Conservation (phyloP, 2,888 invertebrate species). For the Eupsilia transversa region DNA sequence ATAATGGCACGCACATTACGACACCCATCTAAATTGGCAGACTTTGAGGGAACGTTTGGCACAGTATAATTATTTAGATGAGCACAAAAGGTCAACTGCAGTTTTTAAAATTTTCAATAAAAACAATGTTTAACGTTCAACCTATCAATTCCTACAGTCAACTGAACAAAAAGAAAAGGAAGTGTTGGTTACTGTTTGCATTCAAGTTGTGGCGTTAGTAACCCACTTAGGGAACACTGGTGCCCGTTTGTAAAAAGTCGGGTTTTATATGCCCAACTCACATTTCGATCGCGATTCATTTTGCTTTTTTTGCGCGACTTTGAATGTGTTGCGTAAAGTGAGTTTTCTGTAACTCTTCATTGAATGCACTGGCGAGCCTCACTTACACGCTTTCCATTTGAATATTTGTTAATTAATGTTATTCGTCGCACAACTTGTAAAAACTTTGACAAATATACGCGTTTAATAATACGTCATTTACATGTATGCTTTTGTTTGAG, state of each 20-base stretch:
- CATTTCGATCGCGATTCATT: neutral
- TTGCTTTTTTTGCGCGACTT: neutral
- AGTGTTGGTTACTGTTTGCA: neutral
- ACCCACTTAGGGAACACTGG: neutral
- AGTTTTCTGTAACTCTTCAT: neutral
- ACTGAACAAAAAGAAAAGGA: neutral
- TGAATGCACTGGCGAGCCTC: neutral
- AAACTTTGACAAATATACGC: constrained; percentile 45
- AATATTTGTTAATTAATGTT: constrained; percentile 52
- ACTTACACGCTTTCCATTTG: constrained; percentile 25
- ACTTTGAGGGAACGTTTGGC: neutral
- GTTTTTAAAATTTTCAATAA: too few species aligned
- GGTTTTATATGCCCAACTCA: too few species aligned
- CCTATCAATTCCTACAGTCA: too few species aligned
- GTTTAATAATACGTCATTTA: constrained; percentile 40
- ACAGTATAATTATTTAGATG: neutral
- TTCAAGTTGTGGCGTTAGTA: neutral
- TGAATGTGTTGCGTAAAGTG: neutral
- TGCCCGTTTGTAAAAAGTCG: neutral
- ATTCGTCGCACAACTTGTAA: constrained; percentile 48
- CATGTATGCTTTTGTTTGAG: constrained; percentile 26
- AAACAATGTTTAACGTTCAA: too few species aligned
- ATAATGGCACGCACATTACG: constrained; percentile 26
- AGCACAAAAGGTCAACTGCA: constrained; percentile 16
- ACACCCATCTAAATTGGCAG: constrained; percentile 33